Base-by-base conservation (phyloP, 1,140 invertebrate genomes). In the Elysia chlorotica region DNA sequence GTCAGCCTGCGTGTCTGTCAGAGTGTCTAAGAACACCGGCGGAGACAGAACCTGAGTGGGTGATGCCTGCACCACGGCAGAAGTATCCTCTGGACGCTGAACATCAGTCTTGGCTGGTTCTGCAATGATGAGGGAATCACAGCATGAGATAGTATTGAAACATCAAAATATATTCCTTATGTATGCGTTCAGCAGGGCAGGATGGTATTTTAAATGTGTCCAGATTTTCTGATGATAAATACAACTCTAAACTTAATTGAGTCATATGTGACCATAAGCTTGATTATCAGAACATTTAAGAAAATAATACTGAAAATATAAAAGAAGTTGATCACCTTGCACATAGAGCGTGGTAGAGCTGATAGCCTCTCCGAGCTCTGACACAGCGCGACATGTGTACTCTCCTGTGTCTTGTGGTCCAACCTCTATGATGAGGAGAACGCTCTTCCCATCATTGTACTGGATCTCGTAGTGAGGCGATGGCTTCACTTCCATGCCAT, bases 341-440 rank as follows among this genome's bases (percentile, higher is more conserved):
- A 87, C 84, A 80, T 84, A 83, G 1, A 87, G 80, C 10, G 85
- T 86, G 6, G 84, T 85, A 63, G 79, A 83, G 59, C 79, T 85
- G 65, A 85, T 74, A 56, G 94, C 95, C 81, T 93, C 91, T 82
- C 97, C 98, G 53, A 94, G 93, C 37, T 93, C 92, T 82, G 96
- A 98, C 68, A 93, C 92, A 14, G 97, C 95, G 75, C 93, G 91
- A 88, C 97, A 99, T 71, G 95, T 93, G 85, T 99, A 99, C 85
- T 98, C 95, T 48, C 98, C 98, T 81, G 92, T 92, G 87, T 99
- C 97, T 79, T 92, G 89, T 4, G 96, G 96, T 91, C 97, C 97
- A 82, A 98, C 96, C 86, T 98, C 96, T 31, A 95, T 85, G 70
- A 87, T 87, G 1, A 86, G 74, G 19, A 88, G 79, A 0, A 82